A percentile compares a stretch with the other conserved stretches of the same genome.
Evolutionary conservation across 1,140 invertebrate genomes (phyloP).

Genomic region (Drosophila yakuba): DNA sequence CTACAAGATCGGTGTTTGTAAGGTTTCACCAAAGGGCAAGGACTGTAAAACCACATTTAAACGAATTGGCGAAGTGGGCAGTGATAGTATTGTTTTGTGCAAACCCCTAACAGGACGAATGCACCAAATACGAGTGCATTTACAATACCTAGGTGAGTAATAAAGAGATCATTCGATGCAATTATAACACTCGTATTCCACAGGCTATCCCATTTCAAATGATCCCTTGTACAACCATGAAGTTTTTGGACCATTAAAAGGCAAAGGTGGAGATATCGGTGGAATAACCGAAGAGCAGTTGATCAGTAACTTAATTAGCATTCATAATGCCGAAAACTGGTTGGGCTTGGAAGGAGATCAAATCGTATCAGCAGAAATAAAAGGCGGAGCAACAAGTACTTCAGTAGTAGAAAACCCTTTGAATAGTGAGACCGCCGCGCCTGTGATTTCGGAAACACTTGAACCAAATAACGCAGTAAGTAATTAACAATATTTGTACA

Average conservation of each 20-base stretch:
- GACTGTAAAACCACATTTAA: slow-evolving; percentile 95
- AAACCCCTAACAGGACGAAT: slow-evolving; percentile 97
- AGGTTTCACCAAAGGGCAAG: slow-evolving; percentile 95
- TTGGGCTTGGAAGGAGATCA: slow-evolving; percentile 95
- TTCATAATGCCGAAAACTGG: slow-evolving; percentile 97
- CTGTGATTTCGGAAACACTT: not conserved
- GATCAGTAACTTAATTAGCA: slow-evolving; percentile 94
- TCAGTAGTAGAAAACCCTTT: not conserved
- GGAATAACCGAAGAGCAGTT: slow-evolving; percentile 95
- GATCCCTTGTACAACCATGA: slow-evolving; percentile 98
- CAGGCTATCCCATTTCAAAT: slow-evolving; percentile 94
- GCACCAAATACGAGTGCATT: slow-evolving; percentile 99
- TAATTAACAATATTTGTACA: not conserved
- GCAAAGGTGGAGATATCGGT: slow-evolving; percentile 95
- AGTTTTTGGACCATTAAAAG: slow-evolving; percentile 96
- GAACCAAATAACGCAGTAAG: not conserved
- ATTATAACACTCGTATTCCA: not conserved
- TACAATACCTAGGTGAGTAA: slow-evolving; percentile 94
- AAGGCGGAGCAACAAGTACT: slow-evolving; percentile 85
- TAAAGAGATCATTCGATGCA: not conserved
- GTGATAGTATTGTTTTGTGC: slow-evolving; percentile 96
- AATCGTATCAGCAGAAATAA: slow-evolving; percentile 89
- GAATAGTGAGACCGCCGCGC: not conserved
- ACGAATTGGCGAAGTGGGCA: slow-evolving; percentile 93
- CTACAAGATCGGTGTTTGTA: slow-evolving; percentile 97